Conservation (phyloP, 2,888 invertebrate genomes). For the Quadroppia sp. region DNA sequence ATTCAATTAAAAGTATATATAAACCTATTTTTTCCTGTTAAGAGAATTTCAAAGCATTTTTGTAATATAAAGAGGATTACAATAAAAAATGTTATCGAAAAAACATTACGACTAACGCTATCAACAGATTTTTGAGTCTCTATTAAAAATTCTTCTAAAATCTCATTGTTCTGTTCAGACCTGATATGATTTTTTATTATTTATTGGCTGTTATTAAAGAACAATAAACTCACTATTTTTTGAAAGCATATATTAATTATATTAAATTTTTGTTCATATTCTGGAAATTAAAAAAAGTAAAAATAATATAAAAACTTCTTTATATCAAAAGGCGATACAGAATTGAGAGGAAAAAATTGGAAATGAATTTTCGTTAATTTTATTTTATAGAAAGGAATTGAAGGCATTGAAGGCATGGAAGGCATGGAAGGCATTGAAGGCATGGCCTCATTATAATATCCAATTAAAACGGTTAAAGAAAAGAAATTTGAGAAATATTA, state of each 20-base stretch:
- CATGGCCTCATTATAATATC: constrained; percentile 32
- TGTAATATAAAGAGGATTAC: constrained; percentile 11
- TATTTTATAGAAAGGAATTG: background rate
- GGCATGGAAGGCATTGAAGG: too few species aligned
- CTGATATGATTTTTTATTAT: constrained; percentile 16
- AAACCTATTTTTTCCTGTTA: background rate
- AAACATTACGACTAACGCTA: background rate
- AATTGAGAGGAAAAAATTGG: constrained; percentile 4
- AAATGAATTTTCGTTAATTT: background rate
- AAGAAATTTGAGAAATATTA: constrained; percentile 17
- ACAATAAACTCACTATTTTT: constrained; percentile 16
- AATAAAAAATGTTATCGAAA: background rate
- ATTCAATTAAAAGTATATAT: background rate
- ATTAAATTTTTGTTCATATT: constrained; percentile 15
- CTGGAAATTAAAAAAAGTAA: background rate
- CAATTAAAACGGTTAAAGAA: constrained; percentile 26
- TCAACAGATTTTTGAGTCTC: constrained; percentile 22
- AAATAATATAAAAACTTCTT: background rate
- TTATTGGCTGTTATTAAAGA: constrained; percentile 30
- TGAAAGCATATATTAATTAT: constrained; percentile 27
- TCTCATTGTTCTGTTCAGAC: constrained; percentile 10
- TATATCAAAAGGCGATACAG: background rate
- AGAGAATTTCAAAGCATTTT: background rate
- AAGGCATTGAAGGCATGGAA: too few species aligned
- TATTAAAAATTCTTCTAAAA: constrained; percentile 8